Conservation (phyloP, 2,113 vertebrate species). For the Montifringilla adamsi region DNA sequence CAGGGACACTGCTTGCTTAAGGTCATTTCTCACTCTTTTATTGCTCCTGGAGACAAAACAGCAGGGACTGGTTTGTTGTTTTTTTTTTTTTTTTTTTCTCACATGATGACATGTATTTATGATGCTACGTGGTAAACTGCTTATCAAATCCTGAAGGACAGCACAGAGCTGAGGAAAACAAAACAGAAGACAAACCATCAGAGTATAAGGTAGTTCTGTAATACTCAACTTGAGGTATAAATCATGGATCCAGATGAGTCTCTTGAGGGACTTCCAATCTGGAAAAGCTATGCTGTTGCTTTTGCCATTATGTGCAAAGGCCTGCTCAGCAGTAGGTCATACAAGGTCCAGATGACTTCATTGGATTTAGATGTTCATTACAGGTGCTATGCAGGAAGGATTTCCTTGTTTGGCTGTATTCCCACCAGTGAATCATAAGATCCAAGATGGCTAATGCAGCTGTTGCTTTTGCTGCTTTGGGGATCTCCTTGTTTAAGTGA, state of each 20-base stretch:
- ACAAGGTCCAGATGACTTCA: conserved; percentile 9
- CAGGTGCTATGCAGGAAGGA: background rate
- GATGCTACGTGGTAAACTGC: background rate
- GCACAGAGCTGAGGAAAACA: background rate
- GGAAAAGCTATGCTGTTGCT: conserved; percentile 13
- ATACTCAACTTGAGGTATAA: background rate
- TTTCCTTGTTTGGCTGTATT: conserved; percentile 12
- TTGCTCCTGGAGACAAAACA: conserved; percentile 10
- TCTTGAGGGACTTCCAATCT: background rate
- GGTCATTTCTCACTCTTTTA: conserved; percentile 29
- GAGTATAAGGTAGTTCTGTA: background rate
- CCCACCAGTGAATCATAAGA: background rate
- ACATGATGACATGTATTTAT: background rate
- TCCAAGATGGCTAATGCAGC: background rate
- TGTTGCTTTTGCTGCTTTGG: background rate
- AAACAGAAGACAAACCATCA: background rate
- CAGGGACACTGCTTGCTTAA: background rate
- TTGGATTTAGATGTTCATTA: background rate
- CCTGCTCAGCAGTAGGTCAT: background rate
- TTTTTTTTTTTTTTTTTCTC: background rate
- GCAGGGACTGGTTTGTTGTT: background rate
- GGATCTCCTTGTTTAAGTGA: background rate
- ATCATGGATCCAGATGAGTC: background rate
- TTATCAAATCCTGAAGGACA: conserved; percentile 22
- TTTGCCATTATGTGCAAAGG: background rate